A percentile compares a stretch with the other conserved stretches of the same genome.
Evolutionary conservation across 2,888 invertebrate species (phyloP).

Genomic region (Sphecodes monilicornis): DNA sequence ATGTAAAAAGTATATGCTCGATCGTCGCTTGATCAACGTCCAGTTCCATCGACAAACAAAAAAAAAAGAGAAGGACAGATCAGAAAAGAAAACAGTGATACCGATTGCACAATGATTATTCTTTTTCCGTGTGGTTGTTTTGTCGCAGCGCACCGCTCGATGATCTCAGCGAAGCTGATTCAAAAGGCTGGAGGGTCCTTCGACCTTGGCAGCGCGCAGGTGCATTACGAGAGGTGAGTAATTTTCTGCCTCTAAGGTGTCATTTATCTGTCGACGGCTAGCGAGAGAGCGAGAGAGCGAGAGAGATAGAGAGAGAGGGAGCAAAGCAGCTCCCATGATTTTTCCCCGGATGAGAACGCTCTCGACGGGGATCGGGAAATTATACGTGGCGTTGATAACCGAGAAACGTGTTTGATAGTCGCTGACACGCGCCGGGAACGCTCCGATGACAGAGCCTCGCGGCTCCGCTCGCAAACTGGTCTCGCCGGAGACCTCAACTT

Average conservation of each 20-base stretch:
- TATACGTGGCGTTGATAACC: background rate
- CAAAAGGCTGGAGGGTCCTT: constrained; percentile 87
- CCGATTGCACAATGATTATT: constrained; percentile 24
- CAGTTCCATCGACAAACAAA: background rate
- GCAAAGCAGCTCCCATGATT: constrained; percentile 4
- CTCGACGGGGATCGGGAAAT: constrained; percentile 11
- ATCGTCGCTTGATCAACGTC: background rate
- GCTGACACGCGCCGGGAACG: constrained; percentile 4
- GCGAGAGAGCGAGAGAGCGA: background rate
- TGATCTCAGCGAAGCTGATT: constrained; percentile 92
- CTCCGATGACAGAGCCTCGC: background rate
- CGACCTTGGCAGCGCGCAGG: constrained; percentile 93
- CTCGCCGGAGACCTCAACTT: background rate
- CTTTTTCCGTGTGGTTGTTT: constrained; percentile 1
- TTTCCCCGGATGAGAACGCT: constrained; percentile 6
- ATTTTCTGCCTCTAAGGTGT: constrained; percentile 39
- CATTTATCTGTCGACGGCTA: constrained; percentile 46
- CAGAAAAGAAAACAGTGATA: background rate
- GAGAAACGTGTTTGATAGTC: background rate
- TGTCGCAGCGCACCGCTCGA: constrained; percentile 90
- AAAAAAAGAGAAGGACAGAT: background rate
- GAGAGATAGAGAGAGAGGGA: background rate
- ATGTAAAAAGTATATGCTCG: background rate
- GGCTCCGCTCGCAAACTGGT: background rate
- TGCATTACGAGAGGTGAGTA: constrained; percentile 93